Evolutionary conservation across 1,140 invertebrate species (phyloP), one percentile per base, ranked within the genome.

Genomic region (Drosophila ercepeae): DNA sequence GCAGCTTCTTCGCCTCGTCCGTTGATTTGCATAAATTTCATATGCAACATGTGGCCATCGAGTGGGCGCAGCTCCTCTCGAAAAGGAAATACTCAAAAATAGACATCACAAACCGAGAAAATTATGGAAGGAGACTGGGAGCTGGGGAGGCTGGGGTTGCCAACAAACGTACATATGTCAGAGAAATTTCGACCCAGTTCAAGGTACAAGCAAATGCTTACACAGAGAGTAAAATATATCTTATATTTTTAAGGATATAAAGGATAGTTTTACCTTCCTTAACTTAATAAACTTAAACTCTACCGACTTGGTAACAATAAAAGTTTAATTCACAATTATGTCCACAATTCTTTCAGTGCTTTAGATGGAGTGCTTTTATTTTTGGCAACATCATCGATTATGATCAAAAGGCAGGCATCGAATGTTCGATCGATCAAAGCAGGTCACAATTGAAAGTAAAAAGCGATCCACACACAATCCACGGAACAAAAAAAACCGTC

Each of bases 361-460:
- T 8, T 46, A 9, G 29, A 11, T 32, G 11, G 9, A 7, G 7
- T 16, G 36, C 13, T 39, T 32, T 39, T 39, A 39, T 39, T 39
- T 82, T 82, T 83, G 78, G 78, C 73, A 82, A 81, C 78, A 59
- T 84, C 69, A 72, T 84, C 69, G 79, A 76, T 77, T 86, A 88
- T 88, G 84, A 86, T 86, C 82, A 88, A 84, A 82, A 88, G 59
- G 77, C 82, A 75, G 71, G 72, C 72, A 61, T 60, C 42, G 69
- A 73, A 64, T 58, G 51, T 48, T 65, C 71, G 60, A 74, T 69
- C 68, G 61, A 74, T 76, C 72, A 64, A 75, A 86, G 82, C 81
- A 88, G 81, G 81, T 86, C 81, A 86, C 82, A 81, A 86, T 67
- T 88, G 81, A 86, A 86, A 86, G 82, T 88, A 86, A 86, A 86